Evolutionary conservation across 2,797 vertebrate species (phyloP), one percentile per base, ranked within the genome.

Genomic region (Gobionotothen gibberifrons): DNA sequence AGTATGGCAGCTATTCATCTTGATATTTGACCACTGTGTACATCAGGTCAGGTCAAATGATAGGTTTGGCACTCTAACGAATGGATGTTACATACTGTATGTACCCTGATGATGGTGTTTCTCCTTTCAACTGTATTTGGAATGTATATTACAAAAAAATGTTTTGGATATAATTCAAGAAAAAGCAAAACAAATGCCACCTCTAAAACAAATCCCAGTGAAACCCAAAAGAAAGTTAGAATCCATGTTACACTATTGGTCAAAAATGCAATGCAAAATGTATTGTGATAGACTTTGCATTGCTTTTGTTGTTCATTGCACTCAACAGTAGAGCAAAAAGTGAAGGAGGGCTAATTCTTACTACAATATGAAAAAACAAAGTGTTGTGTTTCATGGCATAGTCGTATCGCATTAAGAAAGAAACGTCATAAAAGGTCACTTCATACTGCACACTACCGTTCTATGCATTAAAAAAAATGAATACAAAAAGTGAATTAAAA

Each of bases 81-180:
- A 11, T 60, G 12, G 13, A 29, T 66, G 53, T 42, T 22, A 64
- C 57, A 65, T 36, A 26, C 26, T 26, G 26, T 21, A 48, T 49
- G 26, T 57, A 29, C 17, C 12, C 10, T 16, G 42, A 42, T n/a
- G 15, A 32, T 43, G 19, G 19, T 9, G 17, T 44, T 48, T 40
- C 12, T 36, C 43, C 1, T 72, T 72, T 70, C 39, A 46, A 19
- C 9, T 54, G 32, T 71, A 47, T 14, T 43, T 69, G 21, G 49
- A 71, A 67, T 78, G 21, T 74, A 56, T 19, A 42, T 78, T 22
- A 60, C 2, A 74, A 64, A n/a, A 58, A 43, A 2, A 47, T 4
- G 12, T 32, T 14, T 29, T 12, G 26, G 26, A 26, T 26, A 36
- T 36, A 36, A 65, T n/a, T 36, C 5, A 47, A 10, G 8, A 39